Evolutionary conservation across 2,113 vertebrate species (phyloP).

Genomic region (Psittacula cyanocephala): DNA sequence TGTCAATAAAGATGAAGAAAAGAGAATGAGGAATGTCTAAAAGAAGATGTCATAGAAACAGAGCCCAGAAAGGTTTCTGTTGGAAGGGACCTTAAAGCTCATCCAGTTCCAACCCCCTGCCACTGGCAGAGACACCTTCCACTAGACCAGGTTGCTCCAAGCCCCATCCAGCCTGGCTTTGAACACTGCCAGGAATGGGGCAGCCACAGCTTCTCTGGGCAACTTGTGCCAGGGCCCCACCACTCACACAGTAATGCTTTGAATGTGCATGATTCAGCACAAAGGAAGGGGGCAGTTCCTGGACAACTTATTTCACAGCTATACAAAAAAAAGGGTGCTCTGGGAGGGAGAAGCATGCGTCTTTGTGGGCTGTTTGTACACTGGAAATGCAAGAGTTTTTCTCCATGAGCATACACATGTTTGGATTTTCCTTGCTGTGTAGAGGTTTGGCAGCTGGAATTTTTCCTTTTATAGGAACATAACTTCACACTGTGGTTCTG

Average conservation of each 20-base stretch:
- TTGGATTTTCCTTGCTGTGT: background rate
- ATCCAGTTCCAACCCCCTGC: background rate
- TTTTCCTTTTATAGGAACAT: background rate
- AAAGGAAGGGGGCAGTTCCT: background rate
- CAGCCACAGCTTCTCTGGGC: background rate
- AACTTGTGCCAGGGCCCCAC: background rate
- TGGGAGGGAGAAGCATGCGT: background rate
- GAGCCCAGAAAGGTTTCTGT: background rate
- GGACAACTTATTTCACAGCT: background rate
- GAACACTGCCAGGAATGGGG: background rate
- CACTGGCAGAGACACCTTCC: background rate
- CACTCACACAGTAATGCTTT: background rate
- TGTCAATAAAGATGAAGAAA: background rate
- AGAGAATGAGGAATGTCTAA: background rate
- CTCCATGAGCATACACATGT: rapidly evolving
- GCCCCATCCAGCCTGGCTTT: background rate
- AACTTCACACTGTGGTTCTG: background rate
- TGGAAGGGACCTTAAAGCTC: background rate
- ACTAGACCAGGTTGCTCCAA: background rate
- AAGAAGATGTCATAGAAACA: background rate
- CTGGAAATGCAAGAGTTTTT: background rate
- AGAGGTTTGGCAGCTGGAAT: background rate
- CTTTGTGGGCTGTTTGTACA: background rate
- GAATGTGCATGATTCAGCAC: background rate
- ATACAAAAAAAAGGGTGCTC: background rate